Percentiles rank a stretch among this genome's conserved stretches.
These are phyloP conservation scores for Parochlus steinenii DNA, from an alignment of 2,888 invertebrate genomes.

Conservation along the genomic window DNA sequence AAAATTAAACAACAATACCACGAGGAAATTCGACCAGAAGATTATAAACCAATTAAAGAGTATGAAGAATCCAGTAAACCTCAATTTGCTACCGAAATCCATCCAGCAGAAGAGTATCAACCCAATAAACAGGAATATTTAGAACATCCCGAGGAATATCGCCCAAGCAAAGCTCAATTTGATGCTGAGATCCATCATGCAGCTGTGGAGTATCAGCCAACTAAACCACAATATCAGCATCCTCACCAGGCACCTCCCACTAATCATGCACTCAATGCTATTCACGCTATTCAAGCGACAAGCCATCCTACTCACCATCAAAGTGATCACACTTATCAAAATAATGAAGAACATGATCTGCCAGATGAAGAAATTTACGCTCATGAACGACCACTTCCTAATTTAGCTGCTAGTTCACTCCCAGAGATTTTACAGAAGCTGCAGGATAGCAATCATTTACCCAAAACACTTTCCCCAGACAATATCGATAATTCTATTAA, in stretches of 20 bases:
- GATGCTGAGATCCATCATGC: no score
- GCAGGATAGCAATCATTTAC: constrained; percentile 57
- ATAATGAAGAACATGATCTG: neutral
- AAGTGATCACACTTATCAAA: constrained; percentile 6
- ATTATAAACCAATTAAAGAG: no score
- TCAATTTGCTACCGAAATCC: neutral
- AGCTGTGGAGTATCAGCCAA: no score
- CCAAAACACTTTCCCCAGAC: constrained; percentile 55
- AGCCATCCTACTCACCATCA: constrained; percentile 1
- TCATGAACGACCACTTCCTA: constrained; percentile 19
- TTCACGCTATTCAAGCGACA: constrained; percentile 11
- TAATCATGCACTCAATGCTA: constrained; percentile 8
- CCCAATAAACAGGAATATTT: no score
- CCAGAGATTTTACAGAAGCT: constrained; percentile 50
- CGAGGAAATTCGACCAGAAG: no score
- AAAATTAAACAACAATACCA: no score
- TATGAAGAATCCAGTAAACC: neutral
- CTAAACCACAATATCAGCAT: constrained; percentile 15
- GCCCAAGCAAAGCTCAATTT: no score
- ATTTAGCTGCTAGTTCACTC: constrained; percentile 30
- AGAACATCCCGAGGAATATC: no score
- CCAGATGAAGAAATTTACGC: neutral
- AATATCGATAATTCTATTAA: constrained; percentile 65
- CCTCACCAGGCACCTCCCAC: constrained; percentile 11
- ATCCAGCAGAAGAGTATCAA: no score